Percentiles rank a stretch among this genome's conserved stretches.
Conservation (phyloP, 2,888 invertebrate genomes). For the Ochropacha duplaris region DNA sequence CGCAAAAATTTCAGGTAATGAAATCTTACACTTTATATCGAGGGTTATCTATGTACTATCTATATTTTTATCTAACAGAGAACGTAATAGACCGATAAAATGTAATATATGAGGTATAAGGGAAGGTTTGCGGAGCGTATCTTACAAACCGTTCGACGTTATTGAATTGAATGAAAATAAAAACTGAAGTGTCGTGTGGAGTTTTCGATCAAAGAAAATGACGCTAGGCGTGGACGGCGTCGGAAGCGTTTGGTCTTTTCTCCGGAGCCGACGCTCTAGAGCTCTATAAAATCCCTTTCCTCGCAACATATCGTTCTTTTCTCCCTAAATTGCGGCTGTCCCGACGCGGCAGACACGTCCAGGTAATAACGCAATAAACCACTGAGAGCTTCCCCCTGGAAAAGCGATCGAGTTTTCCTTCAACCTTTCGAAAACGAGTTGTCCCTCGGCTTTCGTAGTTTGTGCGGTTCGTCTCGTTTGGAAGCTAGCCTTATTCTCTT, state of each 20-base stretch:
- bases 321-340: constrained; percentile 79
- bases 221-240: constrained; percentile 59
- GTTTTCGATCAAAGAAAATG: constrained; percentile 80
- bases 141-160: constrained; percentile 57
- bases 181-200: constrained; percentile 64
- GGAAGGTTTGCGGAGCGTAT: constrained; percentile 42
- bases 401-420: constrained; percentile 82
- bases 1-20: constrained; percentile 14
- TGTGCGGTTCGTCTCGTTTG: constrained; percentile 36
- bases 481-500: constrained; percentile 64
- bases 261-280: constrained; percentile 49
- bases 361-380: constrained; percentile 84
- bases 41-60: neutral
- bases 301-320: constrained; percentile 79
- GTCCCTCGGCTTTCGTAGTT: constrained; percentile 62
- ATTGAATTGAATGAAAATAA: constrained; percentile 75
- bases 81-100: constrained; percentile 28
- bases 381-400: constrained; percentile 80
- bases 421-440: constrained; percentile 78
- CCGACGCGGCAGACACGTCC: constrained; percentile 78
- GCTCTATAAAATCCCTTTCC: constrained; percentile 77
- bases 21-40: neutral
- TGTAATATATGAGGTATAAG: constrained; percentile 28
- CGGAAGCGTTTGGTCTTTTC: constrained; percentile 61
- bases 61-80: constrained; percentile 5